These are phyloP conservation scores for Ashinkailepas kermadecensis DNA, from an alignment of 2,888 invertebrate genomes.

Conservation along the genomic window DNA sequence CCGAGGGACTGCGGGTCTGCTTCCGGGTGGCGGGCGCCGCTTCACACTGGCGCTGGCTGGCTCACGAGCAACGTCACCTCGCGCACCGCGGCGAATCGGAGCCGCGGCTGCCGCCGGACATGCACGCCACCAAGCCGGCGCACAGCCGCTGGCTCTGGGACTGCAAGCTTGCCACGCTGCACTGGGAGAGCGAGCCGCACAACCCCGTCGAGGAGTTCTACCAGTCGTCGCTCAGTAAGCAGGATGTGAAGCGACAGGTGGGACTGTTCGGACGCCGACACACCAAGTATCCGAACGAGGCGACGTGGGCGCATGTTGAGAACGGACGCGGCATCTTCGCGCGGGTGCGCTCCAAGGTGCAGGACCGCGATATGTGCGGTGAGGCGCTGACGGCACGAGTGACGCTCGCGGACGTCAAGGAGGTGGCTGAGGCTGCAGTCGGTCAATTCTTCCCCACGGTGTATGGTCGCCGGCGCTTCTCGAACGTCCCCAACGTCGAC, in stretches of 20 bases:
- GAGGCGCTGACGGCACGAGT: background rate
- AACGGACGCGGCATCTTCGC: background rate
- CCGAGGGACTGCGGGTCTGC: too few species aligned
- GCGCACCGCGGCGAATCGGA: background rate
- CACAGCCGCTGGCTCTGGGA: constrained; percentile 5
- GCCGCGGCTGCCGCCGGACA: background rate
- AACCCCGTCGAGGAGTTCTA: constrained; percentile 9
- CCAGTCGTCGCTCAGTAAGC: background rate
- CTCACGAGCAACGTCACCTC: background rate
- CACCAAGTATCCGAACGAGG: background rate
- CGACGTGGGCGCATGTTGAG: background rate
- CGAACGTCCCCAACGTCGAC: background rate
- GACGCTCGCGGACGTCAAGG: background rate
- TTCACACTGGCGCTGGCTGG: background rate
- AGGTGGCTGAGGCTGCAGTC: background rate
- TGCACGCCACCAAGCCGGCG: background rate
- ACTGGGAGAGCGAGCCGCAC: background rate
- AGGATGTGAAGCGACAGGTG: background rate
- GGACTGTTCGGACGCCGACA: background rate
- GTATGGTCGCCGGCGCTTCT: background rate
- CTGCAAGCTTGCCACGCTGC: background rate
- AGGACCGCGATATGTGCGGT: background rate
- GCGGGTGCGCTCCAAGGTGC: background rate
- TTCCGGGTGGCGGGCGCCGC: background rate
- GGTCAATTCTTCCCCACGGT: constrained; percentile 1